phyloP scores from a whole-genome alignment of 2,113 vertebrate genomes.

The Mustela nigripes region DNA sequence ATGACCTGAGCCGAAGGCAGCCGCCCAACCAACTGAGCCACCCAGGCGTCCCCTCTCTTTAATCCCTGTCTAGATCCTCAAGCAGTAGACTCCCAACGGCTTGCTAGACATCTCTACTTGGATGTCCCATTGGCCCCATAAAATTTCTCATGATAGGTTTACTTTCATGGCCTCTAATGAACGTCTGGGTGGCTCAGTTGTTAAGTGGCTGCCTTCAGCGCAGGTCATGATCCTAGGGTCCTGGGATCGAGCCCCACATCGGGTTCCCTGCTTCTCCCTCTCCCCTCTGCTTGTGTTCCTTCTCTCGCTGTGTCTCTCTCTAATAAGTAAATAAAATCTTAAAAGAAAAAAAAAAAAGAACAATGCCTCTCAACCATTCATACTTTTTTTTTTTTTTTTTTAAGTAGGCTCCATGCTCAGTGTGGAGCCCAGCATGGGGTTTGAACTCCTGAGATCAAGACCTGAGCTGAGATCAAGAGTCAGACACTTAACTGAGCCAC shows the following conservation, averaged over 20 bases:
- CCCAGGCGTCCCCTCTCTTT: not conserved
- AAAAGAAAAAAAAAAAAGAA: not conserved
- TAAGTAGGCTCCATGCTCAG: not conserved
- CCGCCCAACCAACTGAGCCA: no score
- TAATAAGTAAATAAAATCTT: no score
- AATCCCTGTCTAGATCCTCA: not conserved
- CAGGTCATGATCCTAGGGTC: no score
- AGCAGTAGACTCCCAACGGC: not conserved
- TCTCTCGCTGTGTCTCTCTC: no score
- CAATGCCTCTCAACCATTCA: not conserved
- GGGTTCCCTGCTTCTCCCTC: no score
- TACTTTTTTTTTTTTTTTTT: not conserved
- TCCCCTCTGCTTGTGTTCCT: no score
- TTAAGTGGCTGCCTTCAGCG: no score
- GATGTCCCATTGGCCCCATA: not conserved
- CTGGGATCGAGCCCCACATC: no score
- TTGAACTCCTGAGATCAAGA: not conserved
- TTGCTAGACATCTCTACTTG: not conserved
- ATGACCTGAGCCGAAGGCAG: no score
- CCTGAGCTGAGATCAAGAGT: not conserved
- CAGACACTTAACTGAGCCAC: not conserved
- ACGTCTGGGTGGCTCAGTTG: not conserved
- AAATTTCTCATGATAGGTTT: not conserved
- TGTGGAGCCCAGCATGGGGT: not conserved
- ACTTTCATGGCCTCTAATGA: not conserved